phyloP scores from a whole-genome alignment of 1,140 invertebrate genomes.

The Glossosoma conforme region DNA sequence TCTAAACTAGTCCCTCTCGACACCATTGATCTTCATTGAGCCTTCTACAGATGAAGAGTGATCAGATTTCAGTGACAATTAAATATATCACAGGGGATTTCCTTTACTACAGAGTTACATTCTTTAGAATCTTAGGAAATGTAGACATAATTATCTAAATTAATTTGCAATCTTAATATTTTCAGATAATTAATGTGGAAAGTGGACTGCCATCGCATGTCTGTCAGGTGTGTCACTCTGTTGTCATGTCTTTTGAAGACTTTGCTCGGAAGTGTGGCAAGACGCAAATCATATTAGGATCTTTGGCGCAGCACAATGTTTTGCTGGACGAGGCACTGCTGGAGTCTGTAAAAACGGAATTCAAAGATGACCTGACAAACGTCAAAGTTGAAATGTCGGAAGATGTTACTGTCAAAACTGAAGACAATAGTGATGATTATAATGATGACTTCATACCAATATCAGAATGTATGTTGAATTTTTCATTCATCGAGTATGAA shows the following conservation, averaged over 20 bases:
- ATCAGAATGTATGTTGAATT: slow-evolving; percentile 1
- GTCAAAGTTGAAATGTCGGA: slow-evolving; percentile 2
- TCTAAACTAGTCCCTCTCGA: no score
- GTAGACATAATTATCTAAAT: no score
- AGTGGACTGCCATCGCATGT: neutral
- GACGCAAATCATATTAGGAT: slow-evolving; percentile 1
- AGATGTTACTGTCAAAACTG: neutral
- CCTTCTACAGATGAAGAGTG: no score
- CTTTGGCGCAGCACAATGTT: neutral
- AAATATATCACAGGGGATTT: no score
- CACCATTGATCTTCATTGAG: no score
- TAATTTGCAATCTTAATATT: no score
- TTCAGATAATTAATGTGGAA: slow-evolving; percentile 1
- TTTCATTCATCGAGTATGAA: no score
- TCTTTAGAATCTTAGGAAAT: no score
- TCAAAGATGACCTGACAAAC: neutral
- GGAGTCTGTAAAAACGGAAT: neutral
- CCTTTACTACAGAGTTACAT: no score
- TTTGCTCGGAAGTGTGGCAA: slow-evolving; percentile 6
- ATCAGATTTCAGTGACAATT: no score
- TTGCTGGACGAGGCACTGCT: neutral
- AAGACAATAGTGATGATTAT: slow-evolving; percentile 4
- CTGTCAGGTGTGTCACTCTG: neutral
- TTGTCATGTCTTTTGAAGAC: slow-evolving; percentile 6
- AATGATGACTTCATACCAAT: slow-evolving; percentile 3